Conservation (phyloP, 2,888 invertebrate species). For the Clistopyga incitator region DNA sequence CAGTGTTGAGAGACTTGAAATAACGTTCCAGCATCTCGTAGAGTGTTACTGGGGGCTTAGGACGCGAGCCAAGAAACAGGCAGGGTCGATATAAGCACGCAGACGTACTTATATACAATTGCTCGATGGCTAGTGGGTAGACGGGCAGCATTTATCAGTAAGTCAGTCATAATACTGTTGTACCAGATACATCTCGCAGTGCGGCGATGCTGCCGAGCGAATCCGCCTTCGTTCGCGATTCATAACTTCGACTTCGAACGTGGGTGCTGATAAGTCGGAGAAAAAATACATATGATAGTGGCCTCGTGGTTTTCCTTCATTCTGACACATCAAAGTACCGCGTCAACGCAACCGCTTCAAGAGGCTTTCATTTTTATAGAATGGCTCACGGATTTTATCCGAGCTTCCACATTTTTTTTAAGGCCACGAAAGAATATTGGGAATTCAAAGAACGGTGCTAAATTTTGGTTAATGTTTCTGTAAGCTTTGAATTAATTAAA, state of each 20-base stretch:
- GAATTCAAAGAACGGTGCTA: no score
- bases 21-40: slow-evolving; percentile 11
- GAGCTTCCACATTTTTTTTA: neutral
- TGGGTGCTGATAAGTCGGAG: slow-evolving; percentile 26
- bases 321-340: neutral
- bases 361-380: neutral
- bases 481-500: no score
- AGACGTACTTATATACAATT: slow-evolving; percentile 33
- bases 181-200: slow-evolving; percentile 12
- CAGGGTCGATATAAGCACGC: slow-evolving; percentile 53
- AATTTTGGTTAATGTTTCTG: no score
- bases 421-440: no score
- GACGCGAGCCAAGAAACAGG: slow-evolving; percentile 56
- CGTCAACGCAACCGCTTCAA: neutral
- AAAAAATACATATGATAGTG: slow-evolving; percentile 12
- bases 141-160: slow-evolving; percentile 43
- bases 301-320: neutral
- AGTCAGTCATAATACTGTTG: slow-evolving; percentile 43
- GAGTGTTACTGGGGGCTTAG: slow-evolving; percentile 41
- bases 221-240: slow-evolving; percentile 10
- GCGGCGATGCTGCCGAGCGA: slow-evolving; percentile 11
- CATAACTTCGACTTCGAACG: slow-evolving; percentile 40
- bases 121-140: slow-evolving; percentile 45
- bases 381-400: neutral
- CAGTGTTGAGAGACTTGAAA: slow-evolving; percentile 30